Evolutionary conservation across 1,140 invertebrate species (phyloP).

Genomic region (Idris sp.): DNA sequence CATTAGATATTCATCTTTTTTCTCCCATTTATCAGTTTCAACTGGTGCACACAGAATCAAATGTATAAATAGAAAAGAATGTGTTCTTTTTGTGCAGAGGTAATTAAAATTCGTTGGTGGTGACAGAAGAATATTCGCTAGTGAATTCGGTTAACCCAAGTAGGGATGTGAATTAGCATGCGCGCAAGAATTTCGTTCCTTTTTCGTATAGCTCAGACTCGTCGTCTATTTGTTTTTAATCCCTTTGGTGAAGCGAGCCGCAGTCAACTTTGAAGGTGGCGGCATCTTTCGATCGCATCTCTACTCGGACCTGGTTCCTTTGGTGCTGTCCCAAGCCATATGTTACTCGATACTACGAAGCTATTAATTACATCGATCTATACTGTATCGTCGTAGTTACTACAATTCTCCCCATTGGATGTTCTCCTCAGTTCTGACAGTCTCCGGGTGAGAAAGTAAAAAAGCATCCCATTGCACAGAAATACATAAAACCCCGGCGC

Average conservation of each 20-base stretch:
- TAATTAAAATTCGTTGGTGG: constrained; percentile 47
- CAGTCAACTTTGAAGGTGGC: constrained; percentile 69
- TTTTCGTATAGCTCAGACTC: constrained; percentile 52
- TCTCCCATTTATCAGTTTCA: too few species aligned
- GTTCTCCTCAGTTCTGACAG: constrained; percentile 48
- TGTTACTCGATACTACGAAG: constrained; percentile 74
- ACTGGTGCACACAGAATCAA: too few species aligned
- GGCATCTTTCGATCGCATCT: constrained; percentile 62
- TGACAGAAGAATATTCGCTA: constrained; percentile 36
- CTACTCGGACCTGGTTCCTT: constrained; percentile 59
- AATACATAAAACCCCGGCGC: constrained; percentile 74
- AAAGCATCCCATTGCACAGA: constrained; percentile 72
- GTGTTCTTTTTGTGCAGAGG: too few species aligned
- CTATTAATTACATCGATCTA: constrained; percentile 78
- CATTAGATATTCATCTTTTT: too few species aligned
- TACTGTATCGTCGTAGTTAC: constrained; percentile 67
- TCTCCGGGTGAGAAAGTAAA: constrained; percentile 72
- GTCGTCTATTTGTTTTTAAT: constrained; percentile 73
- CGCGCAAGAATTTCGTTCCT: constrained; percentile 62
- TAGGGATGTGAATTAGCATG: constrained; percentile 74
- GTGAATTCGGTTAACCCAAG: constrained; percentile 47
- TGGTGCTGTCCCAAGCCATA: constrained; percentile 70
- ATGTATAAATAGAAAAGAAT: too few species aligned
- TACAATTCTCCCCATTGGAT: constrained; percentile 31
- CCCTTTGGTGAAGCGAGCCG: constrained; percentile 68